phyloP scores from a whole-genome alignment of 2,888 invertebrate species.

The Pasiphila rectangulata region DNA sequence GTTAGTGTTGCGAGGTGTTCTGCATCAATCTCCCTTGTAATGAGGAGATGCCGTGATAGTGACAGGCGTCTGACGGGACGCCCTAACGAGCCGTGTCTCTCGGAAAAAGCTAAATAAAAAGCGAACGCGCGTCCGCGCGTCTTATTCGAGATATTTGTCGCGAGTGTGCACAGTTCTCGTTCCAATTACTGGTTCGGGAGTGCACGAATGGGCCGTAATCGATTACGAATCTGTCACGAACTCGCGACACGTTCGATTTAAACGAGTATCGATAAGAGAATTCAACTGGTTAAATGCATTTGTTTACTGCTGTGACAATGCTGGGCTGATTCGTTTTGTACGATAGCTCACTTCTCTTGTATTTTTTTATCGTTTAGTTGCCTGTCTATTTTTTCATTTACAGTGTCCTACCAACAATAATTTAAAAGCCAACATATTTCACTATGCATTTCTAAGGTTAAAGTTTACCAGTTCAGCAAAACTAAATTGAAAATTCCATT shows the following conservation, averaged over 20 bases:
- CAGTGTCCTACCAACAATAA: too few species aligned
- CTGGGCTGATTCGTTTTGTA: slow-evolving; percentile 5
- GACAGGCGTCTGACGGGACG: slow-evolving; percentile 49
- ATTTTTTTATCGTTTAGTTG: too few species aligned
- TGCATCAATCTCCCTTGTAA: slow-evolving; percentile 55
- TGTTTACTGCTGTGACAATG: slow-evolving; percentile 12
- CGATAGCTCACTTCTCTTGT: too few species aligned
- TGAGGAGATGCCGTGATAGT: slow-evolving; percentile 56
- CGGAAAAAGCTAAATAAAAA: slow-evolving; percentile 33
- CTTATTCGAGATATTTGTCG: slow-evolving; percentile 57
- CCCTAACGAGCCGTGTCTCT: slow-evolving; percentile 54
- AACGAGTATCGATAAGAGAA: slow-evolving; percentile 48
- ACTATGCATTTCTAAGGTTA: too few species aligned
- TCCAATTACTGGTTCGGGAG: slow-evolving; percentile 67
- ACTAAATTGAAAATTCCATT: neutral
- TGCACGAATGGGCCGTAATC: slow-evolving; percentile 61
- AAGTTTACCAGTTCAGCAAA: too few species aligned
- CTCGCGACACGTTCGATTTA: slow-evolving; percentile 44
- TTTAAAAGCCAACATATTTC: too few species aligned
- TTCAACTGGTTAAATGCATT: slow-evolving; percentile 39
- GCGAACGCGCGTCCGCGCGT: slow-evolving; percentile 27
- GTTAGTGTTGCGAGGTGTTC: slow-evolving; percentile 38
- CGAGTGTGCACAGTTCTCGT: slow-evolving; percentile 43
- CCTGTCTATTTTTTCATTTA: too few species aligned
- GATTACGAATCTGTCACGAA: slow-evolving; percentile 55